A percentile compares a stretch with the other conserved stretches of the same genome.
phyloP scores from a whole-genome alignment of 1,140 invertebrate species.

The Caerostris darwini region DNA sequence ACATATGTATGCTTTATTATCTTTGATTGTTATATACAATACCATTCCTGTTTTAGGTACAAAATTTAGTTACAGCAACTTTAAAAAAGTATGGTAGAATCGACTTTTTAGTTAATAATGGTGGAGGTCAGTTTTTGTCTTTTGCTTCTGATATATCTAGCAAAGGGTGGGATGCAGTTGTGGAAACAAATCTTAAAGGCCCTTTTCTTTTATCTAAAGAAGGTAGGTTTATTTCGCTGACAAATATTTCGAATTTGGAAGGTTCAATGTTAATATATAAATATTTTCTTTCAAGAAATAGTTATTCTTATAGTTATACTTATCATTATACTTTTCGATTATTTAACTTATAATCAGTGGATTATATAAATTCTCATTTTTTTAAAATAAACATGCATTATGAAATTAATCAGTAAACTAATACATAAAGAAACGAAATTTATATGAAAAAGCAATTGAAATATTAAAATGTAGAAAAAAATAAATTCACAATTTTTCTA shows the following conservation, averaged over 20 bases:
- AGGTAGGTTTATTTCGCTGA: slow-evolving; percentile 80
- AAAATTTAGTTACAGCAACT: slow-evolving; percentile 81
- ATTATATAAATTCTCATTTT: too few relatives aligned
- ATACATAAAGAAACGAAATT: too few relatives aligned
- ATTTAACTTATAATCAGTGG: not conserved
- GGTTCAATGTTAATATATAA: not conserved
- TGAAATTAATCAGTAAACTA: too few relatives aligned
- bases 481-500: too few relatives aligned
- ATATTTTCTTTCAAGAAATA: not conserved
- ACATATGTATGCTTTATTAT: too few relatives aligned
- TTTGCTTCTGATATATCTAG: slow-evolving; percentile 81
- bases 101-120: slow-evolving; percentile 84
- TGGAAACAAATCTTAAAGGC: slow-evolving; percentile 84
- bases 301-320: too few relatives aligned
- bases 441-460: too few relatives aligned
- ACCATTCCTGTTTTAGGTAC: slow-evolving; percentile 79
- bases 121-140: slow-evolving; percentile 84
- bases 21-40: too few relatives aligned
- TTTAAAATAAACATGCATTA: too few relatives aligned
- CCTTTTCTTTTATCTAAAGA: slow-evolving; percentile 83
- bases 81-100: slow-evolving; percentile 82
- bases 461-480: too few relatives aligned
- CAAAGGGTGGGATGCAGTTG: slow-evolving; percentile 85
- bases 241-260: too few relatives aligned
- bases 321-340: not conserved